These are phyloP conservation scores for Dryocosmus kuriphilus DNA, from an alignment of 2,888 invertebrate species.

Conservation along the genomic window DNA sequence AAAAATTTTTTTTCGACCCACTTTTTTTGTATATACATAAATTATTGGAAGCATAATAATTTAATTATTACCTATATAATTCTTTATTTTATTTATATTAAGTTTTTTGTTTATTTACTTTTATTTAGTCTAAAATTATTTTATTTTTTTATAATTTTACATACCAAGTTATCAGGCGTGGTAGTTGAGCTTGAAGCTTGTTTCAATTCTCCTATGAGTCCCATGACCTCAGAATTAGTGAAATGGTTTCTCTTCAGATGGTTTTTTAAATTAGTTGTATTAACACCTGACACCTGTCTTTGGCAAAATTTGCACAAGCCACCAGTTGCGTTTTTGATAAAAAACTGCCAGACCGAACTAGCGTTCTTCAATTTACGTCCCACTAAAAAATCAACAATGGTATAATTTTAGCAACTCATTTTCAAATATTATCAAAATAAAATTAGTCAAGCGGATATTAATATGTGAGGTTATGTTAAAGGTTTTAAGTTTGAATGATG, in stretches of 20 bases:
- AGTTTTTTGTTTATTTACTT: too few relatives aligned
- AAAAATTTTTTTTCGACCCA: too few relatives aligned
- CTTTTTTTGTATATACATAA: too few relatives aligned
- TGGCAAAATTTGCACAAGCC: neutral
- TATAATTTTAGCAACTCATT: too few relatives aligned
- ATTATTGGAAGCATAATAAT: too few relatives aligned
- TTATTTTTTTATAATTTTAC: neutral
- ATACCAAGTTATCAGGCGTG: neutral
- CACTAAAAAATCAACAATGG: neutral
- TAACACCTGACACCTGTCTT: neutral
- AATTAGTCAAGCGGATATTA: neutral
- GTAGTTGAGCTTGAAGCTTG: neutral
- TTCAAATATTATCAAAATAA: neutral
- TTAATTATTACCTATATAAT: too few relatives aligned
- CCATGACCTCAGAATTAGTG: neutral
- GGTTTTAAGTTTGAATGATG: neutral
- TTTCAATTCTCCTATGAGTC: neutral
- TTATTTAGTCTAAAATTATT: too few relatives aligned
- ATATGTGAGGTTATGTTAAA: neutral
- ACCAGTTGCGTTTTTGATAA: too few relatives aligned
- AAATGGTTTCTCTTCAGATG: neutral
- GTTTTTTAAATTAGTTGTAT: neutral
- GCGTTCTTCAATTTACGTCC: neutral
- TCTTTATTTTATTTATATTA: too few relatives aligned
- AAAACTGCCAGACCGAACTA: neutral